Evolutionary conservation across 2,113 vertebrate genomes (phyloP), one percentile per base, ranked within the genome.

Genomic region (Pithys albifrons): DNA sequence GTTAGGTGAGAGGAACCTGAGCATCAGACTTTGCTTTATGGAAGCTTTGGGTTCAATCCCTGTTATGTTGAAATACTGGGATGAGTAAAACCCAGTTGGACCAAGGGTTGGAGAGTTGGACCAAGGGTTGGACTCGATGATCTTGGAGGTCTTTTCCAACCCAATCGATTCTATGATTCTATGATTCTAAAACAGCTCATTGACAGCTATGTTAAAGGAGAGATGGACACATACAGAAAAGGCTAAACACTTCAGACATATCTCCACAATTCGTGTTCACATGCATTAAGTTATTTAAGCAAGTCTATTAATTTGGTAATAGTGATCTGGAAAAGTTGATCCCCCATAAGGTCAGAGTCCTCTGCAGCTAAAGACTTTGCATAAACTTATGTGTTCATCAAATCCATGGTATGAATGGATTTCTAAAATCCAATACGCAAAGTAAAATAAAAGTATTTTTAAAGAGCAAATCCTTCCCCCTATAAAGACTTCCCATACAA

Each of bases 301-400:
- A 94, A 80, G 19, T 46, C 5, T 46, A 71, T 91, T 91, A 77
- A 82, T 83, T 71, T 55, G 16, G 39, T 49, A 49, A 72, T 41
- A 69, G 5, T 6, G 35, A 11, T 55, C 49, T 37, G 65, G 51
- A 59, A 93, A 78, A 64, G 20, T 11, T 66, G 49, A 83, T 85
- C 84, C 19, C 85, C 89, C 73, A 27, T 73, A 62, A 82, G 78
- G 37, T 70, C 64, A 80, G 33, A 27, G 67, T 71, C 39, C 82
- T 79, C 29, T 80, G 58, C 66, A 93, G 54, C 59, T 85, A 14
- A 85, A 91, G 62, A 85, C 33, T 95, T 90, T 82, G 37, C 78
- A 88, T 94, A 93, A 82, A 85, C 55, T 89, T 85, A 73, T 9
- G 25, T 49, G 67, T 76, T 39, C 57, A 89, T 85, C 39, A 93